These are phyloP conservation scores for Diacarnus erythraeanus DNA, from an alignment of 37 sponge, comb jelly and placozoan genomes.

Conservation along the genomic window DNA sequence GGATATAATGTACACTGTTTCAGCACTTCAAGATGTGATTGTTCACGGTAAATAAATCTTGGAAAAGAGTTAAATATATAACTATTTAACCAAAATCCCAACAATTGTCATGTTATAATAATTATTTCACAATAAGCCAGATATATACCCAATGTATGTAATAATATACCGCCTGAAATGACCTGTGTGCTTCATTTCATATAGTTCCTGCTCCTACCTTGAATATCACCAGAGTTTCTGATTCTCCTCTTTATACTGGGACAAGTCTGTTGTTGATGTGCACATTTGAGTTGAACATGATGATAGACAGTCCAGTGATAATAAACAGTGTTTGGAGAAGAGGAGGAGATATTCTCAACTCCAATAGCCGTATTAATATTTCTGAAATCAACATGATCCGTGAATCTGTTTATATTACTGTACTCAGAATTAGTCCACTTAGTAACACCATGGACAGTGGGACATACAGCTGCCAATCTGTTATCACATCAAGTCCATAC, in stretches of 20 bases:
- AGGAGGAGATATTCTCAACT: background rate
- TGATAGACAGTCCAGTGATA: background rate
- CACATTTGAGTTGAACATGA: background rate
- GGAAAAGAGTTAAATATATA: too few relatives aligned
- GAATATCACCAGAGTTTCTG: background rate
- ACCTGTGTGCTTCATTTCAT: too few relatives aligned
- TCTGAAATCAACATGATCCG: background rate
- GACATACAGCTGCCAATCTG: background rate
- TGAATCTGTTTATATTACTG: background rate
- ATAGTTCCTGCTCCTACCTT: constrained; percentile 10
- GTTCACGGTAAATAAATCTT: constrained; percentile 7
- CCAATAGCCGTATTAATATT: background rate
- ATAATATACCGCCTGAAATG: too few relatives aligned
- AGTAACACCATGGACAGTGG: background rate
- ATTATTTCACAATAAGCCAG: too few relatives aligned
- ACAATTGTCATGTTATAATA: too few relatives aligned
- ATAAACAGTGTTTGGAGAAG: constrained; percentile 1
- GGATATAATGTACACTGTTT: background rate
- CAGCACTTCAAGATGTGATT: background rate
- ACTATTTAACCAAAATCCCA: too few relatives aligned
- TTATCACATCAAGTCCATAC: background rate
- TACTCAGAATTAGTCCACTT: background rate
- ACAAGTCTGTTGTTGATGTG: constrained; percentile 1
- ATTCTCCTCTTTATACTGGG: constrained; percentile 1
- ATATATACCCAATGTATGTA: too few relatives aligned